These are phyloP conservation scores for Carcharodon carcharias DNA, from an alignment of 2,797 vertebrate species.

Conservation along the genomic window DNA sequence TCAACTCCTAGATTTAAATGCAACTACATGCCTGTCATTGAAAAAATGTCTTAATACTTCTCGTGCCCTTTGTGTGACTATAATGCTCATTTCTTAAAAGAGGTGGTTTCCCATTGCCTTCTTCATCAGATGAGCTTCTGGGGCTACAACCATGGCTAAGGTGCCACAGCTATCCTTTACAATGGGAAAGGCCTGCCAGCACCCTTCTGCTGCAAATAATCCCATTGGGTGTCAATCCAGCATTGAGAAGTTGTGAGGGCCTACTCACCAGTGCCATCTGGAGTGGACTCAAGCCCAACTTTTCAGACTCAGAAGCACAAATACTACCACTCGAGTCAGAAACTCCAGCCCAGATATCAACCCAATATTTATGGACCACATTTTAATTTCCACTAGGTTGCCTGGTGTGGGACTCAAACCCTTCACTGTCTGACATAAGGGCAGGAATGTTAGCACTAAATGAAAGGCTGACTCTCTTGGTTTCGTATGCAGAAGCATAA, in stretches of 20 bases:
- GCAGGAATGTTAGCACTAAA: not conserved
- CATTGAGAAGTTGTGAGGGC: not conserved
- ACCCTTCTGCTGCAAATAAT: not conserved
- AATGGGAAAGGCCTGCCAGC: not conserved
- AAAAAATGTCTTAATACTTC: not conserved
- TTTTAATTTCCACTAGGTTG: not conserved
- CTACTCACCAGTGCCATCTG: not conserved
- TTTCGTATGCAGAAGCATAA: not conserved
- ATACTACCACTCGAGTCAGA: not conserved
- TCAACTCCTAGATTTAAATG: not conserved
- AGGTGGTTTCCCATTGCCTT: not conserved
- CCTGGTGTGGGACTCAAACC: not conserved
- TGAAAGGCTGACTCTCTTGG: not conserved
- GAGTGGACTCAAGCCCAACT: not conserved
- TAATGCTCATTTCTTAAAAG: not conserved
- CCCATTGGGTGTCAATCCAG: not conserved
- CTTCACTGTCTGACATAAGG: not conserved
- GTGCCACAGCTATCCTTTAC: no score
- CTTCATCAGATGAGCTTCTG: not conserved
- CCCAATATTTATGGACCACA: not conserved
- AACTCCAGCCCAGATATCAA: not conserved
- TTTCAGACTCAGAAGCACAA: not conserved
- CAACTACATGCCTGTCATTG: not conserved
- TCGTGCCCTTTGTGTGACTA: not conserved
- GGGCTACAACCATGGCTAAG: not conserved